Conservation (phyloP, 2,797 vertebrate species). For the Sparus aurata region DNA sequence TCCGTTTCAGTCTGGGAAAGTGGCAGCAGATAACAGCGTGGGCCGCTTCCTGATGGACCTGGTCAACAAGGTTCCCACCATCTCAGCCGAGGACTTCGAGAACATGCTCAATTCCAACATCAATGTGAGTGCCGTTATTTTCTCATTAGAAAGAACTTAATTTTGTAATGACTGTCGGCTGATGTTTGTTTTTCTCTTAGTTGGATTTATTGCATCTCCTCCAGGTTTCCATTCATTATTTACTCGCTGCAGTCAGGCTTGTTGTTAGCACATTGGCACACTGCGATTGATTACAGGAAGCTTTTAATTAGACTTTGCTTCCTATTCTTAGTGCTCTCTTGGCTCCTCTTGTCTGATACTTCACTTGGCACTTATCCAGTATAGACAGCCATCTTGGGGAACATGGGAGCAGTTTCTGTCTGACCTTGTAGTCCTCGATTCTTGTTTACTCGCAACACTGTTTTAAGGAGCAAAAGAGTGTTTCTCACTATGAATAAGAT, state of each 20-base stretch:
- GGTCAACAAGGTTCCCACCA: conserved; percentile 98
- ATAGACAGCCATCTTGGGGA: neutral
- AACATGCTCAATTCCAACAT: conserved; percentile 99
- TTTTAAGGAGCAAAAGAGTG: neutral
- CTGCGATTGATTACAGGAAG: conserved; percentile 17
- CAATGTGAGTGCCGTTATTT: conserved; percentile 84
- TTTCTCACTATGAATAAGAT: neutral
- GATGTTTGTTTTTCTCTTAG: neutral
- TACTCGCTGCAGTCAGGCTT: neutral
- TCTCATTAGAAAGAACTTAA: neutral
- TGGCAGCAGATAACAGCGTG: conserved; percentile 95
- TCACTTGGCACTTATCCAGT: neutral
- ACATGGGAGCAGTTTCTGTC: neutral
- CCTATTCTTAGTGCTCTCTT: neutral
- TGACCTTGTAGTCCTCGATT: neutral
- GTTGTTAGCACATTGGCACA: neutral
- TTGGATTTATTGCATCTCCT: neutral
- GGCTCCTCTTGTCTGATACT: neutral
- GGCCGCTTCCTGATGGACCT: conserved; percentile 97
- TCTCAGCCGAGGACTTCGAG: conserved; percentile 96
- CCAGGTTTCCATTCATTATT: neutral
- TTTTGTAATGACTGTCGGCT: neutral
- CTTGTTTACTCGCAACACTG: neutral
- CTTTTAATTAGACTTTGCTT: conserved; percentile 16
- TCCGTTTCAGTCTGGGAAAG: conserved; percentile 92